Conservation (phyloP, 2,113 vertebrate genomes). For the Trachemys scripta region DNA sequence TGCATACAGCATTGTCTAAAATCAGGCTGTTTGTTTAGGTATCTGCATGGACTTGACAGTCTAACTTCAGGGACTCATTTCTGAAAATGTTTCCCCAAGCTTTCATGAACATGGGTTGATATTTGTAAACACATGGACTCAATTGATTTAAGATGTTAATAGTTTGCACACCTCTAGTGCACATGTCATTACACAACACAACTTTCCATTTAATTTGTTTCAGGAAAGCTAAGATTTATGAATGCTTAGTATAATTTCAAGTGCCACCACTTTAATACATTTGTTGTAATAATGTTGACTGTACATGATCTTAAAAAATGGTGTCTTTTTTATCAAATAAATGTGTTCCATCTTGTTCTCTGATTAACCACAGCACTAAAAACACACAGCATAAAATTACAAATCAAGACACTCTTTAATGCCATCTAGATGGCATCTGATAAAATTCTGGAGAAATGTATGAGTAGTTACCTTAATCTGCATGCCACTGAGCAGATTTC, state of each 20-base stretch:
- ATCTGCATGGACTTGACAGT: background rate
- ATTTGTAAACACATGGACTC: background rate
- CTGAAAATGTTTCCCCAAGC: background rate
- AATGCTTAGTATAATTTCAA: background rate
- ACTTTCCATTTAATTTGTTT: background rate
- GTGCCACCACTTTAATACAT: background rate
- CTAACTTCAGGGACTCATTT: background rate
- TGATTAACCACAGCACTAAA: background rate
- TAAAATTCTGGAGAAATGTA: background rate
- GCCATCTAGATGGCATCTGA: background rate
- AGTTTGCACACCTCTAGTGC: background rate
- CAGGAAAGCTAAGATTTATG: background rate
- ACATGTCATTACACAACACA: background rate
- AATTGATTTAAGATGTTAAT: background rate
- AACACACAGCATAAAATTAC: background rate
- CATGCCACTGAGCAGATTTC: conserved; percentile 67
- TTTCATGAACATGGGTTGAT: background rate
- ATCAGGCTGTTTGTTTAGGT: background rate
- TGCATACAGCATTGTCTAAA: background rate
- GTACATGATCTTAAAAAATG: background rate
- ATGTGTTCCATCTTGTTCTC: background rate
- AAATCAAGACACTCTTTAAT: background rate
- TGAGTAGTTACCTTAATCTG: conserved; percentile 79
- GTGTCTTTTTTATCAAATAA: background rate
- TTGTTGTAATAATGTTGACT: background rate